Percentiles rank a stretch among this genome's conserved stretches.
phyloP scores from a whole-genome alignment of 2,113 vertebrate species.

The Pluvialis apricaria region DNA sequence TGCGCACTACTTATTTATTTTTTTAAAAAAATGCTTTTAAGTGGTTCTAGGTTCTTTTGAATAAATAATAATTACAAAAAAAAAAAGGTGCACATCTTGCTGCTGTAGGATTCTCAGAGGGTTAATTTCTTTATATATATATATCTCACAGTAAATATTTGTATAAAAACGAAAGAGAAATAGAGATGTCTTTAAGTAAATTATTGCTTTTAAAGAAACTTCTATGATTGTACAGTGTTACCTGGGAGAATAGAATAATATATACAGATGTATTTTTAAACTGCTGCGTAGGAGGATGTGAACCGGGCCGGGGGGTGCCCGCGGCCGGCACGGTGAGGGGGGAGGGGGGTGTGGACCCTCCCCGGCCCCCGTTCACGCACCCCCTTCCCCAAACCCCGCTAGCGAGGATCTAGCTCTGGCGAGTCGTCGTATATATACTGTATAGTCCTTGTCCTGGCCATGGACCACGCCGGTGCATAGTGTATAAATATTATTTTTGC shows the following conservation, averaged over 20 bases:
- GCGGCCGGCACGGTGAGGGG: not conserved
- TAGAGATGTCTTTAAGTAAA: slow-evolving; percentile 69
- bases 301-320: not conserved
- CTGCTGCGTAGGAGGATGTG: slow-evolving; percentile 8
- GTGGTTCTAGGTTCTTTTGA: slow-evolving; percentile 52
- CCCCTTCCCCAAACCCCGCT: not conserved
- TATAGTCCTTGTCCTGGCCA: slow-evolving; percentile 45
- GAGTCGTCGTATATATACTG: slow-evolving; percentile 1
- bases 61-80: slow-evolving; percentile 35
- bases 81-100: slow-evolving; percentile 60
- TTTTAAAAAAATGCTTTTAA: slow-evolving; percentile 33
- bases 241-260: slow-evolving; percentile 67
- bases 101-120: slow-evolving; percentile 62
- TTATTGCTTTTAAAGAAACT: slow-evolving; percentile 69
- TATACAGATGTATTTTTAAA: slow-evolving; percentile 66
- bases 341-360: not conserved
- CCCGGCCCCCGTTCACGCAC: not conserved
- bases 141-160: slow-evolving; percentile 68
- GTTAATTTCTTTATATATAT: slow-evolving; percentile 54
- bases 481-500: slow-evolving; percentile 58
- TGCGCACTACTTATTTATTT: slow-evolving; percentile 54
- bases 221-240: slow-evolving; percentile 68
- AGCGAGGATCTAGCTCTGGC: slow-evolving; percentile 6
- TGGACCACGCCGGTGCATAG: slow-evolving; percentile 3
- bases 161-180: slow-evolving; percentile 52